Evolutionary conservation across 2,113 vertebrate species (phyloP), one percentile per base, ranked within the genome.

Genomic region (Cettia cetti): DNA sequence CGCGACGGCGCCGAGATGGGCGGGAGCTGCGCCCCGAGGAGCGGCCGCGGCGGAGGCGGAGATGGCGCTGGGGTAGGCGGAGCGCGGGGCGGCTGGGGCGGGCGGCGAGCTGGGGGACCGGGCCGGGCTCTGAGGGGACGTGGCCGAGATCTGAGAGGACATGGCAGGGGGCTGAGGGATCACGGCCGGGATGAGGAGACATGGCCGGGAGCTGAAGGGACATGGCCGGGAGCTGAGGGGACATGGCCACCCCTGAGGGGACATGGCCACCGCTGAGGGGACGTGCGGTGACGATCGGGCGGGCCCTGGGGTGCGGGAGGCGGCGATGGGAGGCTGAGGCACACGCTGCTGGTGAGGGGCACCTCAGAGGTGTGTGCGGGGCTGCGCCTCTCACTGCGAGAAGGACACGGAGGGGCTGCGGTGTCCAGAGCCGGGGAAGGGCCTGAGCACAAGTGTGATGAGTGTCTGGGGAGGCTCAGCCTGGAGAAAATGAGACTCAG

Each of bases 51-150:
- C 0, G 71, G 80, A 92, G 96, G 85, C 86, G 94, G 90, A 82
- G 71, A 70, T 57, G 84, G 82, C 42, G 90, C n/a, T 20, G 42
- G 8, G 85, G 91, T 82, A 79, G 91, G 95, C 87, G 95, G 90
- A 50, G 92, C 72, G 24, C 7, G 37, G 69, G 17, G 59, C 49
- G 10, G 84, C 74, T 3, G 39, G 61, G 91, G 17, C 18, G 78
- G 44, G 75, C 24, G 11, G 70, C 8, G 31, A 4, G 33, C 14
- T 14, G 40, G 5, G 76, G 79, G 53, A 4, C 26, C 28, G 1
- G 47, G 19, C 45, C 13, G 4, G 5, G n/a, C 8, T 10, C 24
- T 56, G 31, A 65, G 33, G 15, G 57, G 57, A 26, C 21, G 8
- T 8, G n/a, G 14, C n/a, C 26, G 11, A 2, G 37, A 10, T 4